A percentile compares a stretch with the other conserved stretches of the same genome.
phyloP scores from a whole-genome alignment of 1,140 invertebrate species.

The Paraescarpia echinospica region DNA sequence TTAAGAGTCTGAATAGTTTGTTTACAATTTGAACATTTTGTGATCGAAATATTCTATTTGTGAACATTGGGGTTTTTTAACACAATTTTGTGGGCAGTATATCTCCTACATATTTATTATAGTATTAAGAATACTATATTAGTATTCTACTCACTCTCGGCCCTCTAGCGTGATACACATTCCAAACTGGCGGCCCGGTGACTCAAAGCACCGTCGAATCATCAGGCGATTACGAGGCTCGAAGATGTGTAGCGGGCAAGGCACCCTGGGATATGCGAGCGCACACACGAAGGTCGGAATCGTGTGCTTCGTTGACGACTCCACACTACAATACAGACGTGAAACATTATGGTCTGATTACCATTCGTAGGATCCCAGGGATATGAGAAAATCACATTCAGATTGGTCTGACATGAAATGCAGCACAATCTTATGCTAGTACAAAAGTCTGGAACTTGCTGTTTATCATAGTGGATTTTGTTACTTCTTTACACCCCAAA shows the following conservation, averaged over 20 bases:
- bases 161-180: constrained; percentile 65
- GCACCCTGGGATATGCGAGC: constrained; percentile 80
- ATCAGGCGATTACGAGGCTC: constrained; percentile 87
- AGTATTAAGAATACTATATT: too few species aligned
- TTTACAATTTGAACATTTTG: too few species aligned
- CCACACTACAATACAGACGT: constrained; percentile 45
- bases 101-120: too few species aligned
- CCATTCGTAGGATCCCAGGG: not conserved
- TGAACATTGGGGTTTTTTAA: not conserved
- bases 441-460: too few species aligned
- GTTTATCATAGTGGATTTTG: too few species aligned
- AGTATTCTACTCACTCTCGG: constrained; percentile 23
- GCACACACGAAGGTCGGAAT: constrained; percentile 89
- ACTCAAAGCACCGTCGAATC: constrained; percentile 83
- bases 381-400: too few species aligned
- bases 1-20: too few species aligned
- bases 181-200: constrained; percentile 79
- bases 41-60: too few species aligned
- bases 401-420: not conserved
- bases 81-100: too few species aligned
- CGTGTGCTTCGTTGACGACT: constrained; percentile 54
- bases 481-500: too few species aligned
- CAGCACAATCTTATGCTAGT: not conserved
- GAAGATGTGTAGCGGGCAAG: constrained; percentile 88
- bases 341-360: not conserved